These are phyloP conservation scores for Tylochromis polylepis DNA, from an alignment of 2,113 vertebrate genomes.

Conservation along the genomic window DNA sequence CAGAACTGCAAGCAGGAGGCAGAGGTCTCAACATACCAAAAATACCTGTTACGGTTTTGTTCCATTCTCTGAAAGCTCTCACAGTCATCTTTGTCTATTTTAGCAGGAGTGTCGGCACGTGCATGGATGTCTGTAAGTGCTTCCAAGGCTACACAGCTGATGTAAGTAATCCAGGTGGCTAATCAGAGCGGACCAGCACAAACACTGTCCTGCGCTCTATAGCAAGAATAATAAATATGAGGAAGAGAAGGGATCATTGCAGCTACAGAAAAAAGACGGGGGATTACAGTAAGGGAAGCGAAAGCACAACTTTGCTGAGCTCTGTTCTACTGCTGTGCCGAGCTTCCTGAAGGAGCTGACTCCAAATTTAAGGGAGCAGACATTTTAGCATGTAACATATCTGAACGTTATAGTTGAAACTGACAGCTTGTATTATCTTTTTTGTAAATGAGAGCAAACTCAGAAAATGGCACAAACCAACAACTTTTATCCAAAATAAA, in stretches of 20 bases:
- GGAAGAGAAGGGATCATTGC: conserved; percentile 4
- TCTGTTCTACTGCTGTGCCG: not conserved
- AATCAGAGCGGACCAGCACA: conserved; percentile 34
- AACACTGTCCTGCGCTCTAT: conserved; percentile 32
- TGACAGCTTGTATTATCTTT: not conserved
- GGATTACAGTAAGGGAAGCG: not conserved
- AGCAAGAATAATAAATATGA: conserved; percentile 40
- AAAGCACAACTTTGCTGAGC: not conserved
- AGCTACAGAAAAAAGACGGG: not conserved
- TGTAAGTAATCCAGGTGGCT: conserved; percentile 21
- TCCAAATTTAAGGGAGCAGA: not conserved
- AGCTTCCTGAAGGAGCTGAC: not conserved
- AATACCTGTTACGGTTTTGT: not conserved
- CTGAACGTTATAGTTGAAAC: not conserved
- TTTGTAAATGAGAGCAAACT: conserved; percentile 8
- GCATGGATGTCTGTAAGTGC: not conserved
- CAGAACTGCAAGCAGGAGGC: conserved; percentile 26
- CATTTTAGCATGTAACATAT: not conserved
- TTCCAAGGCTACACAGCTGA: conserved; percentile 4
- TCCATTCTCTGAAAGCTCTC: conserved; percentile 34
- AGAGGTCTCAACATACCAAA: not conserved
- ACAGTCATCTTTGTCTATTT: not conserved
- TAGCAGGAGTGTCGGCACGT: not conserved
- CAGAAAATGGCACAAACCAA: conserved; percentile 14
- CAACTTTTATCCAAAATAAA: not conserved